Evolutionary conservation across 2,113 vertebrate species (phyloP).

Genomic region (Antennarius striatus): DNA sequence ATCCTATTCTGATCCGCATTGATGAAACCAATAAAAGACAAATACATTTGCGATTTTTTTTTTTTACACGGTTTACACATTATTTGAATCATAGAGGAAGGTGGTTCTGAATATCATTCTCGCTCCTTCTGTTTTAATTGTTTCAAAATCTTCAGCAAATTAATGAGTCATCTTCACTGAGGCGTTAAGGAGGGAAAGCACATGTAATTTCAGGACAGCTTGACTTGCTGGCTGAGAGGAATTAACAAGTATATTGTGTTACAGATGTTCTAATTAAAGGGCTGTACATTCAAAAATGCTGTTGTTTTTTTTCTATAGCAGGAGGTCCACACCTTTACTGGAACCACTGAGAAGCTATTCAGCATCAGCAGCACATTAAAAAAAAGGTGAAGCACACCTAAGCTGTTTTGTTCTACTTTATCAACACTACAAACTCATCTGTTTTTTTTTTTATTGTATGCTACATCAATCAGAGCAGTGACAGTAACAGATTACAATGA

Average conservation of each 20-base stretch:
- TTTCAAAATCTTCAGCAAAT: constrained; percentile 46
- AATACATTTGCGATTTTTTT: constrained; percentile 58
- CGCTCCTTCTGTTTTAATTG: constrained; percentile 45
- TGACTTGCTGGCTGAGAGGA: constrained; percentile 14
- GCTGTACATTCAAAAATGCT: background rate
- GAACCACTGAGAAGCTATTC: too few species aligned
- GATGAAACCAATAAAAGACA: constrained; percentile 39
- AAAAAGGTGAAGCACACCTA: too few species aligned
- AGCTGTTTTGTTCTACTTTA: too few species aligned
- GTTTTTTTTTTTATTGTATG: too few species aligned
- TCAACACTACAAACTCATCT: too few species aligned
- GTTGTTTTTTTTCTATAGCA: background rate
- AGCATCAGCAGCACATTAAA: too few species aligned
- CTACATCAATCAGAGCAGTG: too few species aligned
- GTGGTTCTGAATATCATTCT: constrained; percentile 15
- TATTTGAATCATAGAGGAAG: constrained; percentile 32
- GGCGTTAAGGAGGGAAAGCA: constrained; percentile 12
- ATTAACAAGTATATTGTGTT: constrained; percentile 13
- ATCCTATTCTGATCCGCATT: constrained; percentile 45
- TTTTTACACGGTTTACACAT: constrained; percentile 53
- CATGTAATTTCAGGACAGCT: constrained; percentile 30
- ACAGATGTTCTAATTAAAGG: constrained; percentile 3
- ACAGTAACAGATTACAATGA: too few species aligned
- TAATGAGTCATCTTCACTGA: constrained; percentile 45
- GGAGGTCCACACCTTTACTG: background rate